Base-by-base conservation (phyloP, 2,797 vertebrate species). In the Poecilia wingei region DNA sequence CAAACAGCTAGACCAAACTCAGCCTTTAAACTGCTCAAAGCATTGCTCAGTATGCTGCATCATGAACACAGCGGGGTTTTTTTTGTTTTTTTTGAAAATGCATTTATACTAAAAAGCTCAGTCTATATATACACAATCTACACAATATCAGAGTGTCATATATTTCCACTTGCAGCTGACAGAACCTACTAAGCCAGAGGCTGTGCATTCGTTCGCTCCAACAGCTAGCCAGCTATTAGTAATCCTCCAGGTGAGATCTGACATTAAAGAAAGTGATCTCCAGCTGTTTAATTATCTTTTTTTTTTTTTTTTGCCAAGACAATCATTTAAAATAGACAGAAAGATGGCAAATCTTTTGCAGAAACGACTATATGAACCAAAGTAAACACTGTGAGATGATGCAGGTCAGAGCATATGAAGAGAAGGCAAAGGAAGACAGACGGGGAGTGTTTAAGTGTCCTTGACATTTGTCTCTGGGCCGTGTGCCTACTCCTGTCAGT, bases 381-480 rank as follows among this genome's bases (percentile, higher is more conserved):
- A 59, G 33, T 36, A 39, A 79, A 78, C 72, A 76, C 74, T 16
- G 22, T 69, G 77, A 79, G 75, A 84, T 73, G 80, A 84, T 85
- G 77, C 76, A 82, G 84, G 85, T 85, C 80, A 82, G 57, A 79
- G 20, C 72, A 20, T 78, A 72, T 85, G 78, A 79, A 81, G 80
- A 69, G n/a, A 45, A 68, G 79, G 46, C 45, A 53, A 53, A 71
- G 20, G 70, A 46, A 85, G 69, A 77, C 43, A 79, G 57, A 55
- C 10, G 61, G 59, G 84, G 66, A 86, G 79, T 78, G 82, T 90
- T 81, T 85, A 87, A 91, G 88, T 85, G 82, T 87, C 88, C 86
- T 92, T 91, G 91, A 92, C 93, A 92, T 91, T 86, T 81, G 88
- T 95, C 82, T 91, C 86, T 89, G 81, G 86, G 88, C 82, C 74